Base-by-base conservation (phyloP, 2,113 vertebrate genomes). In the Rhinoptilus africanus region DNA sequence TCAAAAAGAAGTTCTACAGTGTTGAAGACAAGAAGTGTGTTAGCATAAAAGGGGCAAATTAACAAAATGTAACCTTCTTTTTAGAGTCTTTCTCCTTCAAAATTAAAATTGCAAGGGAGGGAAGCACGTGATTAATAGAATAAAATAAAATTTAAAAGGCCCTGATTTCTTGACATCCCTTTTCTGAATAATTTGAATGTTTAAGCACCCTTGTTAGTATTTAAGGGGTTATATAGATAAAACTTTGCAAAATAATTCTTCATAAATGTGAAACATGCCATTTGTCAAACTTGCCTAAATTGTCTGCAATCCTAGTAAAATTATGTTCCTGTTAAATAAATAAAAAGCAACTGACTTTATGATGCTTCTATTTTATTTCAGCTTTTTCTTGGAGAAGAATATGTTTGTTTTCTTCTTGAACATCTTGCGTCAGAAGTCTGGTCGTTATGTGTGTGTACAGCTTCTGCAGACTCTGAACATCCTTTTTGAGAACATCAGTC, bases 331-430 rank as follows among this genome's bases (percentile, higher is more conserved):
- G 7, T 71, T 84, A 73, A 48, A 69, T 73, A 85, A 39, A 39
- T 39, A 39, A 9, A 39, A 2, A 64, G 4, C 18, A 28, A 63
- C 39, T 56, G 47, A 50, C 18, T 68, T 89, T 30, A 45, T 93
- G 64, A 91, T 34, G 11, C 13, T 5, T 77, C 71, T 63, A 2
- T 94, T 97, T 84, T 86, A 41, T 97, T 95, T 68, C 95, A 99
- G 99, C 97, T 99, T 99, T 98, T 99, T 99, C 97, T 97, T 99
- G 98, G 99, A 99, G 98, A 99, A 99, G 98, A 99, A 99, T 96
- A 99, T 99, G 99, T 99, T 99, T 97, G 99, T 99, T 73, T 99
- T 99, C 98, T 99, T 99, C 97, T 93, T 99, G 97, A 99, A 99
- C 98, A 99, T 99, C 93, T 97, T 99, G 60, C 98, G 99, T 17